Evolutionary conservation across 2,797 vertebrate genomes (phyloP), one percentile per base, ranked within the genome.

Genomic region (Serranus cabrilla): DNA sequence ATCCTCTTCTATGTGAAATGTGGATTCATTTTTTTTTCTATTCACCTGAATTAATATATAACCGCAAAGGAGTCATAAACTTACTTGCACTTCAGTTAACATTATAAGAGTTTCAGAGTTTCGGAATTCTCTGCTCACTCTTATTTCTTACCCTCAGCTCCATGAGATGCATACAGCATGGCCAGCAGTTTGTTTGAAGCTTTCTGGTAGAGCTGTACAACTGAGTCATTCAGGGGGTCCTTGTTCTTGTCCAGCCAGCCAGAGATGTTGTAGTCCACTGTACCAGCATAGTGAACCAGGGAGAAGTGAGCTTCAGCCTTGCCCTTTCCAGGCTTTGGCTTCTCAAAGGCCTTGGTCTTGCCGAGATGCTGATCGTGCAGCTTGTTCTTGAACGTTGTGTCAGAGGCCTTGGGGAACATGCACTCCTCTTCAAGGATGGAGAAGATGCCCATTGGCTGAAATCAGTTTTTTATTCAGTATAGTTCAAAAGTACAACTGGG

Each of bases 211-310:
- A 97, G 93, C 51, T 94, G 95, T 0, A 97, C 92, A 7, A 96
- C 96, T 0, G 96, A 95, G 65, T 97, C 96, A 0, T 97, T 97
- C 89, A 97, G 87, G 2, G 96, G 96, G 80, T 97, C 96, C 91
- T 97, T 97, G 93, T 97, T 97, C 90, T 97, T 97, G 67, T 97
- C 96, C 84, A 97, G 86, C 96, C 96, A 97, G 71, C 96, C 96
- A 0, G 0, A 25, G 75, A 96, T 94, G 43, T 95, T 97, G 91
- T 97, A 97, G 81, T 97, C 96, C 75, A 97, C 96, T 0, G 95
- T 96, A 55, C 96, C 96, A 1, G 96, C 96, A 2, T 97, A 97
- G 82, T 97, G 96, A 2, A 95, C 58, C 84, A 97, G 87, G 0
- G 96, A 21, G 20, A 97, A 97, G 88, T 97, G 96, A 68, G 96